Percentiles rank a stretch among this genome's conserved stretches.
Conservation (phyloP, 35 echinoderm and acorn worm species). For the Apostichopus parvimensis region DNA sequence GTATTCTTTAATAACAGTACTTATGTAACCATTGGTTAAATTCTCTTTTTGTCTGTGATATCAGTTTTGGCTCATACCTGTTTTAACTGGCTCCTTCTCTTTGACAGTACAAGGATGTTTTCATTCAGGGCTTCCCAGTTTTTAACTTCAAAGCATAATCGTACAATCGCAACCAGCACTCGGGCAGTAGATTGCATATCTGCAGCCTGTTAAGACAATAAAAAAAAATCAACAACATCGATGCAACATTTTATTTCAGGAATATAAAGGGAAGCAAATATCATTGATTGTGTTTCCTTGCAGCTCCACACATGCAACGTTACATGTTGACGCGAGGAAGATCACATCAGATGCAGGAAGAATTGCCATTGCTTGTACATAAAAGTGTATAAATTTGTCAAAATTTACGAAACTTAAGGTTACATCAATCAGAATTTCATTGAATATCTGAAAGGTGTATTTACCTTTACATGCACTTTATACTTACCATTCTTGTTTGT, state of each 20-base stretch:
- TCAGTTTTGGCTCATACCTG: constrained; percentile 55
- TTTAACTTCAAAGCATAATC: constrained; percentile 79
- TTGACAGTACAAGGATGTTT: constrained; percentile 87
- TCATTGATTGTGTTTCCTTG: neutral
- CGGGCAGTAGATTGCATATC: constrained; percentile 95
- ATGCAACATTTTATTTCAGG: neutral
- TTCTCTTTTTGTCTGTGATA: neutral
- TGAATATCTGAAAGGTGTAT: no score
- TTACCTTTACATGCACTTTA: no score
- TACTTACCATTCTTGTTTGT: constrained; percentile 95
- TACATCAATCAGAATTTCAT: no score
- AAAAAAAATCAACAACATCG: neutral
- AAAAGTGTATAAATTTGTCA: no score
- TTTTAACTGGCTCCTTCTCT: constrained; percentile 94
- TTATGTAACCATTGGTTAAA: neutral
- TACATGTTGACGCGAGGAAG: no score
- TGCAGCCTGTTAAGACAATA: constrained; percentile 71
- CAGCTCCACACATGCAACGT: no score
- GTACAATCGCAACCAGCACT: constrained; percentile 86
- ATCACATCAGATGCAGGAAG: no score
- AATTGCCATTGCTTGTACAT: no score
- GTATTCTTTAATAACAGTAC: neutral
- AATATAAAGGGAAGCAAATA: neutral
- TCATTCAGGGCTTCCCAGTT: constrained; percentile 91
- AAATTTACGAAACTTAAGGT: no score